A percentile compares a stretch with the other conserved stretches of the same genome.
These are phyloP conservation scores for Cyclophora albipunctata DNA, from an alignment of 2,888 invertebrate genomes.

Conservation along the genomic window DNA sequence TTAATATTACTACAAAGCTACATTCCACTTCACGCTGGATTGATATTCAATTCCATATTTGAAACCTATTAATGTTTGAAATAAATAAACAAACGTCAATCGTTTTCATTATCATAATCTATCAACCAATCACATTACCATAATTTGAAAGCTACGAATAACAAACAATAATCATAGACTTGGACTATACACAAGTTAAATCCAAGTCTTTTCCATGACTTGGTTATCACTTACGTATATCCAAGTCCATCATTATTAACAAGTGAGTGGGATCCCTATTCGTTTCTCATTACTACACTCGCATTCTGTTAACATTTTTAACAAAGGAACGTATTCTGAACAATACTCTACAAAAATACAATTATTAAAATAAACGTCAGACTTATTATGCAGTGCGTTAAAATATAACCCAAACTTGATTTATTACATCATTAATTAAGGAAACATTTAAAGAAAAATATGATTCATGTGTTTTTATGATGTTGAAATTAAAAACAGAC, in stretches of 20 bases:
- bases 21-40: too few species aligned
- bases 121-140: too few species aligned
- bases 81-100: too few species aligned
- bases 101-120: too few species aligned
- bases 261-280: slow-evolving; percentile 32
- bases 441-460: slow-evolving; percentile 1
- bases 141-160: too few species aligned
- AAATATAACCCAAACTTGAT: not conserved
- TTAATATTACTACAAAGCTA: too few species aligned
- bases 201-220: too few species aligned
- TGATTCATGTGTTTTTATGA: not conserved
- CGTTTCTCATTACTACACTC: slow-evolving; percentile 26
- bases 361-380: slow-evolving; percentile 27
- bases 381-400: not conserved
- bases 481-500: not conserved
- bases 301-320: slow-evolving; percentile 33
- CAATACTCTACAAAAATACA: slow-evolving; percentile 52
- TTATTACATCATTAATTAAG: slow-evolving; percentile 1
- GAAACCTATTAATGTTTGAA: too few species aligned
- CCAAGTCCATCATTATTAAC: not conserved
- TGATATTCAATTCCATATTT: too few species aligned
- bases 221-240: too few species aligned
- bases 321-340: slow-evolving; percentile 53
- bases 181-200: too few species aligned
- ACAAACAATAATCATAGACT: too few species aligned